Evolutionary conservation across 2,888 invertebrate species (phyloP), one percentile per base, ranked within the genome.

Genomic region (Andrena praecox): DNA sequence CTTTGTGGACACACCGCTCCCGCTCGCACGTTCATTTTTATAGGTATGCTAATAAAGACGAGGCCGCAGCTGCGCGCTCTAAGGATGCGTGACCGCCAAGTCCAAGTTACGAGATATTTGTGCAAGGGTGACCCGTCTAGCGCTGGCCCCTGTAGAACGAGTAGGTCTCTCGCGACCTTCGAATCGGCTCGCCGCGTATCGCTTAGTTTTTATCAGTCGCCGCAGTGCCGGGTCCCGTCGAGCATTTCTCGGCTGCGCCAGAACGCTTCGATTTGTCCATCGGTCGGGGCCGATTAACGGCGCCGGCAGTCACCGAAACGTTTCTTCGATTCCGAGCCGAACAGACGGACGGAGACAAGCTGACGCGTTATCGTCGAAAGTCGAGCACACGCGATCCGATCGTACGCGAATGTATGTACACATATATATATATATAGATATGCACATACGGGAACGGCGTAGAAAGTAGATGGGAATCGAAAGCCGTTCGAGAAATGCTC

Each of bases 21-120:
- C 70, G 67, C 50, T 64, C n/a, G 66, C 87, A 88, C 89, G 89
- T 89, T 89, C 92, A 92, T 93, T 93, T 93, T 93, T 93, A 93
- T 92, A 92, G 91, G 89, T 92, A 93, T 93, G 93, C 92, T 93
- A 93, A 93, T 93, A 93, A 93, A 93, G 90, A 90, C 76, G 82
- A 64, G 85, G 81, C 77, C 89, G 92, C 93, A 92, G 93, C 93
- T 92, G 93, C 91, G 89, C 87, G 84, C 84, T 83, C 87, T 85
- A 85, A 87, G 88, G 90, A 93, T 92, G 93, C 93, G 93, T 93
- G 93, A 93, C 92, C 91, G 87, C 82, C 56, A 24, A 56, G 91
- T 91, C 86, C 89, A 90, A 92, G 91, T 92, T 92, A 92, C 91
- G 92, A 92, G 91, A 92, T 91, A 92, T 91, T 90, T 89, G 90